A percentile compares a stretch with the other conserved stretches of the same genome.
phyloP scores from a whole-genome alignment of 2,888 invertebrate genomes.

The Clusia tigrina region DNA sequence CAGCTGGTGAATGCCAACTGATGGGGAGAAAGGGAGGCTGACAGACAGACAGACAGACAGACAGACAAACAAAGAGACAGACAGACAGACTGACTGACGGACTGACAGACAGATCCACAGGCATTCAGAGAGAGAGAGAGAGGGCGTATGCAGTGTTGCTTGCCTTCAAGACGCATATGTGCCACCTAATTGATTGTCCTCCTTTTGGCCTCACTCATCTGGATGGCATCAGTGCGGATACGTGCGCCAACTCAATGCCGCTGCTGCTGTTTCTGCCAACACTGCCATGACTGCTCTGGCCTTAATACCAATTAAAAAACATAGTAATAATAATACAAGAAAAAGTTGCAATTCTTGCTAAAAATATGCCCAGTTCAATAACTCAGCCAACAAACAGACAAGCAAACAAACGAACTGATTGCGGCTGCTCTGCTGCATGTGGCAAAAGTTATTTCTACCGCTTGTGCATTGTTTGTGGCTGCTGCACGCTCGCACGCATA shows the following conservation, averaged over 20 bases:
- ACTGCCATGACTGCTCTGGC: not conserved
- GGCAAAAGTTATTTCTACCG: not conserved
- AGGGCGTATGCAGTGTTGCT: too few relatives aligned
- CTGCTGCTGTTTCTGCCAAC: not conserved
- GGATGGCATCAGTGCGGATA: not conserved
- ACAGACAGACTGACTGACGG: too few relatives aligned
- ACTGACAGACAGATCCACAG: too few relatives aligned
- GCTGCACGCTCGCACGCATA: slow-evolving; percentile 2
- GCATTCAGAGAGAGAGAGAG: too few relatives aligned
- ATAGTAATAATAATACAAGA: not conserved
- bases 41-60: not conserved
- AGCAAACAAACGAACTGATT: slow-evolving; percentile 1
- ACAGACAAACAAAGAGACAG: not conserved
- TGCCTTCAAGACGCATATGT: slow-evolving; percentile 15
- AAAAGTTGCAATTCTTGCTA: slow-evolving; percentile 20
- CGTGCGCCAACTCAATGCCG: too few relatives aligned
- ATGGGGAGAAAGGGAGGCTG: too few relatives aligned
- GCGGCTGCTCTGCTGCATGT: slow-evolving; percentile 1
- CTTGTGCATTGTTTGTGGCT: not conserved
- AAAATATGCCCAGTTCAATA: slow-evolving; percentile 5
- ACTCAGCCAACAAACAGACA: not conserved
- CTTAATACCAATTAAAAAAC: too few relatives aligned
- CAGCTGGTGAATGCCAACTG: not conserved
- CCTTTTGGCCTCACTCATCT: not conserved
- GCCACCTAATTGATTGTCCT: slow-evolving; percentile 22